Base-by-base conservation (phyloP, 2,797 vertebrate species). In the Knipowitschia caucasica region DNA sequence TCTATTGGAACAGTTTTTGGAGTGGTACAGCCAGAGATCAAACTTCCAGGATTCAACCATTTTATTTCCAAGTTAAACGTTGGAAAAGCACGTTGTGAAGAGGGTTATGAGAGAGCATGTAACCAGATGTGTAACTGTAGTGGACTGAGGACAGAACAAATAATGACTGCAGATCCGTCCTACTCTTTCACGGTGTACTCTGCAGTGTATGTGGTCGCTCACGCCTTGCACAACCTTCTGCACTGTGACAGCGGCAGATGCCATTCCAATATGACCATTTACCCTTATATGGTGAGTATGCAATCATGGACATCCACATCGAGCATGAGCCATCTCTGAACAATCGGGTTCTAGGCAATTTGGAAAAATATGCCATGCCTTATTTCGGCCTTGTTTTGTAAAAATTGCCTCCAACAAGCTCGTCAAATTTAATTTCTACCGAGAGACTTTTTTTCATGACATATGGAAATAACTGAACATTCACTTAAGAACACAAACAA, bases 231-330 rank as follows among this genome's bases (percentile, higher is more conserved):
- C 3, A 76, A 72, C n/a, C 58, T 82, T 43, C 71, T 95, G 27
- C 75, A 85, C 17, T 96, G 94, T 3, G 51, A 69, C 46, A 60
- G 42, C 0, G 83, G 81, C 10, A 15, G 0, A 1, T 96, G 93
- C 73, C 62, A 68, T 3, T 59, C 44, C 5, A 70, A 60, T 3
- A 59, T 47, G 14, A 69, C 45, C 0, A 55, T 92, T 30, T 77
- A 89, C 14, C 93, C 94, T 1, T 82, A 90, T 75, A 89, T 91
- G 92, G 92, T 95, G 73, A 86, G 89, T 58, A 46, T 26, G 25
- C 7, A 29, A 18, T 3, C 4, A 20, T 10, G 4, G 6, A 49
- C 31, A 11, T 21, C 9, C 18, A 36, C 34, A 17, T 18, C 17
- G 5, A 36, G 34, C 9, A 8, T 17, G 7, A 17, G n/a, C n/a